phyloP scores from a whole-genome alignment of 1,140 invertebrate genomes.

The Zaprionus ghesquierei region DNA sequence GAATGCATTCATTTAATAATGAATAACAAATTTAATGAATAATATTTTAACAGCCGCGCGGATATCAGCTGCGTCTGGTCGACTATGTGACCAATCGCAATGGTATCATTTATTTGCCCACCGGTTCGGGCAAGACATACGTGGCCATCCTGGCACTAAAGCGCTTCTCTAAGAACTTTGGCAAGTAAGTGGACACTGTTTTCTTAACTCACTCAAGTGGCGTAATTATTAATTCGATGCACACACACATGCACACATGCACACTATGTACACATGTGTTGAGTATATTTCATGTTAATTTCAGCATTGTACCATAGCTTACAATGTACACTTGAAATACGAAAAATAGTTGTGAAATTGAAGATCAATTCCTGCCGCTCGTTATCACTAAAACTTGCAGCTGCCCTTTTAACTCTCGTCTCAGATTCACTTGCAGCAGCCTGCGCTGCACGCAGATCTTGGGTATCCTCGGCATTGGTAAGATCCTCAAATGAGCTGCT shows the following conservation, averaged over 20 bases:
- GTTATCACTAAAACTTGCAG: constrained; percentile 3
- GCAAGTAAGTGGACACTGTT: constrained; percentile 68
- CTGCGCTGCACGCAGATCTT: constrained; percentile 50
- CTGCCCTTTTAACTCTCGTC: constrained; percentile 2
- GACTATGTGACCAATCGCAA: constrained; percentile 90
- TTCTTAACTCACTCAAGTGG: neutral
- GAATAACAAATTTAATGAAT: neutral
- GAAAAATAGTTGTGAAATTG: neutral
- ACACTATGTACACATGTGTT: too few relatives aligned
- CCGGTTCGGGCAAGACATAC: constrained; percentile 96
- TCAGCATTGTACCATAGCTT: too few relatives aligned
- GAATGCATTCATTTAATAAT: neutral
- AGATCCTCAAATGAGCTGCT: constrained; percentile 82
- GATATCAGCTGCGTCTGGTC: constrained; percentile 89
- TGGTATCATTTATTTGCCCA: constrained; percentile 94
- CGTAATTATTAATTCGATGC: neutral
- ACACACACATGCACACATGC: neutral
- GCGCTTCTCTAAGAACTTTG: constrained; percentile 84
- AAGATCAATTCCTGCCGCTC: neutral
- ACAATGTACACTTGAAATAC: neutral
- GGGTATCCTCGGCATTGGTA: constrained; percentile 73
- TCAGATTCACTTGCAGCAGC: neutral
- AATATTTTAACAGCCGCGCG: constrained; percentile 74
- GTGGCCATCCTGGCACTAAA: constrained; percentile 93
- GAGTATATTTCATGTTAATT: too few relatives aligned